Conservation (phyloP, 2,797 vertebrate species). For the Odontamblyopus lacepedii region DNA sequence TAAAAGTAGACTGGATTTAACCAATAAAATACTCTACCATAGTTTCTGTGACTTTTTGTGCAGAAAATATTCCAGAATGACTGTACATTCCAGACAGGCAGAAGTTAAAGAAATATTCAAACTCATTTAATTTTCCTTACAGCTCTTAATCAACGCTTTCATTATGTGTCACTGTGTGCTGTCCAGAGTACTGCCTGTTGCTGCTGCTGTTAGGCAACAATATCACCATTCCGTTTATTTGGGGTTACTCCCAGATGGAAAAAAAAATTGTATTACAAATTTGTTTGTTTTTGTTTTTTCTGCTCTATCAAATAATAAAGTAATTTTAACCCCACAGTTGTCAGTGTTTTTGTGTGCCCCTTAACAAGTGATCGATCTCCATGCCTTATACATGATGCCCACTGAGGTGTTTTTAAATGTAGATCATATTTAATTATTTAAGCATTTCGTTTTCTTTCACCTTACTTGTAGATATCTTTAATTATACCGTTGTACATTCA, state of each 20-base stretch:
- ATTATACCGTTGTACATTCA: too few relatives aligned
- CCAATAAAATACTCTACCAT: slow-evolving; percentile 15
- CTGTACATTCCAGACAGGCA: slow-evolving; percentile 63
- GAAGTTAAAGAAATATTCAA: slow-evolving; percentile 27
- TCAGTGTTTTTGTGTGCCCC: slow-evolving; percentile 6
- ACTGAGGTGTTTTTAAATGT: too few relatives aligned
- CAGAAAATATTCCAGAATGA: slow-evolving; percentile 53
- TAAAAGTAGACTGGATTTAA: slow-evolving; percentile 21
- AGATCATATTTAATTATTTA: too few relatives aligned
- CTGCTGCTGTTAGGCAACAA: slow-evolving; percentile 70
- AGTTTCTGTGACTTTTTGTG: slow-evolving; percentile 37
- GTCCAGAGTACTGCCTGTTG: slow-evolving; percentile 74
- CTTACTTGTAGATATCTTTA: too few relatives aligned
- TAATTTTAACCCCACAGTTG: slow-evolving; percentile 81
- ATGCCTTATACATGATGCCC: too few relatives aligned
- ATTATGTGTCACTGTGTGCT: slow-evolving; percentile 61
- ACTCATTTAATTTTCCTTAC: slow-evolving; percentile 44
- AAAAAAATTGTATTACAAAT: slow-evolving; percentile 74
- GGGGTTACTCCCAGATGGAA: slow-evolving; percentile 60
- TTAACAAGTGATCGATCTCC: too few relatives aligned
- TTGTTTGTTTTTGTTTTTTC: slow-evolving; percentile 53
- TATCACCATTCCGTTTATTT: slow-evolving; percentile 79
- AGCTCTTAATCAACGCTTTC: slow-evolving; percentile 42
- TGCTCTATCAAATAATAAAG: slow-evolving; percentile 82
- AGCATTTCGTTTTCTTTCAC: too few relatives aligned